Percentiles rank a stretch among this genome's conserved stretches.
Conservation (phyloP, 1,140 invertebrate species). For the Anoplolepis gracilipes region DNA sequence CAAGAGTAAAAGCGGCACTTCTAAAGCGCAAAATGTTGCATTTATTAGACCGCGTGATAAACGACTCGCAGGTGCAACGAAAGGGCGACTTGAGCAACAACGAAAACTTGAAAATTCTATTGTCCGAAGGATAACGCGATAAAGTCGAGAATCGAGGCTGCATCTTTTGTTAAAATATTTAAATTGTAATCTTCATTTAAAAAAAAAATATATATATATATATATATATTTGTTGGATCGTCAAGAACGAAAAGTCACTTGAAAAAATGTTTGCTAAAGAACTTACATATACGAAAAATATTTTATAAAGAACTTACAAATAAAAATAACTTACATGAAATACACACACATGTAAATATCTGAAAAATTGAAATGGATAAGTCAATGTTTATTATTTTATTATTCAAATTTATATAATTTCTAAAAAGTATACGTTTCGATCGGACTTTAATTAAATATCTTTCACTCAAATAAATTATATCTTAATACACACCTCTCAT, state of each 20-base stretch:
- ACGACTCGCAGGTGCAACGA: conserved; percentile 49
- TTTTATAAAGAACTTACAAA: not conserved
- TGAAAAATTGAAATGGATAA: not conserved
- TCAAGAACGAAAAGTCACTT: not conserved
- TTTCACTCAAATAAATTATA: not conserved
- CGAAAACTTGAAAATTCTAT: conserved; percentile 48
- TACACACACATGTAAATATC: not conserved
- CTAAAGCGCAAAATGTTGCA: conserved; percentile 50
- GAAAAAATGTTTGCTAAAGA: not conserved
- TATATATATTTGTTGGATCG: not conserved
- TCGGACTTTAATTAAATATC: not conserved
- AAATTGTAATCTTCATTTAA: conserved; percentile 1
- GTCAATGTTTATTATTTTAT: not conserved
- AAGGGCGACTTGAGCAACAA: conserved; percentile 36
- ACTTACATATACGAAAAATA: no score
- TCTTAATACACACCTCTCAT: not conserved
- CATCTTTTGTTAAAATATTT: conserved; percentile 22
- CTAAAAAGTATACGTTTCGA: not conserved
- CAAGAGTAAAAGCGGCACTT: conserved; percentile 1
- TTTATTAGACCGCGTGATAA: conserved; percentile 59
- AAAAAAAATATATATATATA: no score
- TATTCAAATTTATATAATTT: not conserved
- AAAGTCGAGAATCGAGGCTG: not conserved
- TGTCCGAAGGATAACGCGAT: conserved; percentile 4
- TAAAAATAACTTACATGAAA: no score